Conservation (phyloP, 2,888 invertebrate genomes). For the Cancer borealis region DNA sequence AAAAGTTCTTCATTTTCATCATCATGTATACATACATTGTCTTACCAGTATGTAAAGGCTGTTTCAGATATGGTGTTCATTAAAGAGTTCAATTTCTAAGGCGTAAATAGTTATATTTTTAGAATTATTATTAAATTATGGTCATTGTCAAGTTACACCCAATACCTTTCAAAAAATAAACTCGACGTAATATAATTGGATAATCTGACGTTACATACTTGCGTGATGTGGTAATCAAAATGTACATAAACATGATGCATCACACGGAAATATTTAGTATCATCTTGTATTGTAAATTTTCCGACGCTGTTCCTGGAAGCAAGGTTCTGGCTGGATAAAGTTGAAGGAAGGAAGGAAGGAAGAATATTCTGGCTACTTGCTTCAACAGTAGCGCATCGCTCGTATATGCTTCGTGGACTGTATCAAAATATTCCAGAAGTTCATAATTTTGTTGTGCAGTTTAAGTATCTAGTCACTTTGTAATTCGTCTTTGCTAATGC, state of each 20-base stretch:
- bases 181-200: background rate
- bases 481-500: background rate
- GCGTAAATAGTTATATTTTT: no score
- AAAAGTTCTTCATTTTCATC: no score
- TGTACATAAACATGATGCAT: background rate
- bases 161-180: no score
- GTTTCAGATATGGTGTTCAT: no score
- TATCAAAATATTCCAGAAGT: background rate
- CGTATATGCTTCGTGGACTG: background rate
- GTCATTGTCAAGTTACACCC: no score
- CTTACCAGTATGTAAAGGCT: no score
- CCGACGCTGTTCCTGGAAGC: background rate
- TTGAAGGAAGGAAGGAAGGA: no score
- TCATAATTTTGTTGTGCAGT: background rate
- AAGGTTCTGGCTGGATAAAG: no score
- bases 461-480: background rate
- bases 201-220: background rate
- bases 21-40: no score
- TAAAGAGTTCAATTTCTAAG: no score
- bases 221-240: background rate
- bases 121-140: no score
- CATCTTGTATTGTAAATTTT: background rate
- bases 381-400: background rate
- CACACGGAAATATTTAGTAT: background rate
- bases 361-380: background rate